These are phyloP conservation scores for Metopia argyrocephala DNA, from an alignment of 2,888 invertebrate genomes.

Conservation along the genomic window DNA sequence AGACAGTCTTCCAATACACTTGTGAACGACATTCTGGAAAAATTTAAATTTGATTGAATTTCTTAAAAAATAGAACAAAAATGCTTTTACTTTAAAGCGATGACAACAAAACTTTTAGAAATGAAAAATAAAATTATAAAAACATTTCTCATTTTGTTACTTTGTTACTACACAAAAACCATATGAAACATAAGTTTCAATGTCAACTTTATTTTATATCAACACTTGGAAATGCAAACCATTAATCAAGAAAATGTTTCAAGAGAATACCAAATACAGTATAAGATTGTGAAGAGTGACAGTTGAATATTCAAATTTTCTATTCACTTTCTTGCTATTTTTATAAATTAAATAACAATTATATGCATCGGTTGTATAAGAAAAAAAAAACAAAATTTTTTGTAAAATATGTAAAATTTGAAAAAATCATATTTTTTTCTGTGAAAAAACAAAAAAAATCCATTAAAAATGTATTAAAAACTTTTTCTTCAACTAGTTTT, in stretches of 20 bases:
- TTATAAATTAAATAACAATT: conserved; percentile 42
- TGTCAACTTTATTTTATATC: not conserved
- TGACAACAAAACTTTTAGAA: not conserved
- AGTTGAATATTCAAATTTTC: not conserved
- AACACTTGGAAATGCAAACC: not conserved
- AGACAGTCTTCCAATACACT: not conserved
- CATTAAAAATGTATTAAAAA: too few species aligned
- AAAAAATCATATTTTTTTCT: too few species aligned
- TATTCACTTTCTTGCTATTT: too few species aligned
- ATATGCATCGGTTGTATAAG: conserved; percentile 23
- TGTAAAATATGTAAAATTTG: not conserved
- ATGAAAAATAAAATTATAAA: not conserved
- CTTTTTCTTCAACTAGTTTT: too few species aligned
- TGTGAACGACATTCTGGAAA: not conserved
- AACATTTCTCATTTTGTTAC: not conserved
- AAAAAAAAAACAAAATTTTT: not conserved
- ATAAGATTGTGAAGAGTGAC: not conserved
- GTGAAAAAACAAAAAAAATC: too few species aligned
- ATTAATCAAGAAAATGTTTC: not conserved
- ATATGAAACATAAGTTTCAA: not conserved
- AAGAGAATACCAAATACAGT: not conserved
- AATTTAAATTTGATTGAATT: conserved; percentile 49
- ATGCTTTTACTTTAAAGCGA: conserved; percentile 1
- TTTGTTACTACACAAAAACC: not conserved
- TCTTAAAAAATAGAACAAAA: conserved; percentile 23